Conservation (phyloP, 2,888 invertebrate species). For the Portevinia maculata region DNA sequence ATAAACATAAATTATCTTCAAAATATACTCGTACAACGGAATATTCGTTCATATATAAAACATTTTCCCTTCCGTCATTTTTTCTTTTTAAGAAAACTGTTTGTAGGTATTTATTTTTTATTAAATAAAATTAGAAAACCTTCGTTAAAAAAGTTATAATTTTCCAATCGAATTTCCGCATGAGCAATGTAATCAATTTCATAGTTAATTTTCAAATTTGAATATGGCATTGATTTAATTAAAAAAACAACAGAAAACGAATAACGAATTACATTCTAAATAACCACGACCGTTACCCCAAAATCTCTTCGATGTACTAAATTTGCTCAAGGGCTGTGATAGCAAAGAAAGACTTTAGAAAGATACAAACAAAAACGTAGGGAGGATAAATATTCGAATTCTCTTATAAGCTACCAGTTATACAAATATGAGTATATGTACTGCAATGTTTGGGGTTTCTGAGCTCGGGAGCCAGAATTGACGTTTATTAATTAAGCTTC, state of each 20-base stretch:
- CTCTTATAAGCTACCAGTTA: slow-evolving; percentile 53
- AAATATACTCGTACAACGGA: slow-evolving; percentile 29
- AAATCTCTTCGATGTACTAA: slow-evolving; percentile 36
- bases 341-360: background rate
- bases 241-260: slow-evolving; percentile 17
- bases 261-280: slow-evolving; percentile 39
- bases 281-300: slow-evolving; percentile 51
- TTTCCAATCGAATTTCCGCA: slow-evolving; percentile 6
- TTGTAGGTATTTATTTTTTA: background rate
- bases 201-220: slow-evolving; percentile 47
- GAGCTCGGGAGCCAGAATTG: slow-evolving; percentile 14
- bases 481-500: slow-evolving; percentile 73
- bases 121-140: slow-evolving; percentile 1
- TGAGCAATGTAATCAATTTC: slow-evolving; percentile 43
- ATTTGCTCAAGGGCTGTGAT: slow-evolving; percentile 24
- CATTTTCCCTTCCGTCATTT: background rate
- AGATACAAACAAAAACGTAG: background rate
- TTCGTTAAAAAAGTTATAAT: no score
- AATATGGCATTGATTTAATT: slow-evolving; percentile 69
- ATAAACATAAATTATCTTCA: slow-evolving; percentile 55
- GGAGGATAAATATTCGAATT: slow-evolving; percentile 37
- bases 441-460: slow-evolving; percentile 45
- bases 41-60: slow-evolving; percentile 16
- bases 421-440: slow-evolving; percentile 68
- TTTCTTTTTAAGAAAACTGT: slow-evolving; percentile 6